Evolutionary conservation across 2,113 vertebrate species (phyloP).

Genomic region (Tachysurus fulvidraco): DNA sequence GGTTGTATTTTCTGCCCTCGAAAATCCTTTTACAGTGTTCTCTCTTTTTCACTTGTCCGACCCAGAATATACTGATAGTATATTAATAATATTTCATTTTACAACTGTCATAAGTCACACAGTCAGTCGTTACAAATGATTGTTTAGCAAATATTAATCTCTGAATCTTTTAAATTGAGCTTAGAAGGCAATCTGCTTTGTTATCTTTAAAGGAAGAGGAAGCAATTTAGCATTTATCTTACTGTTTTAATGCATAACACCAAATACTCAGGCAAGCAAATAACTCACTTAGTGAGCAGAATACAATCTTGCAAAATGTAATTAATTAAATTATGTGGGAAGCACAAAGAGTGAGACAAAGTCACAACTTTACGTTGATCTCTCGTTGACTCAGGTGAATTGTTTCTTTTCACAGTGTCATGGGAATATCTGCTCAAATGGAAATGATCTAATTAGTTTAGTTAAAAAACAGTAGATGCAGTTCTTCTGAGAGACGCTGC

Average conservation of each 20-base stretch:
- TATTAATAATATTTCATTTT: neutral
- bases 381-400: neutral
- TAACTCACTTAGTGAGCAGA: conserved; percentile 25
- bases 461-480: neutral
- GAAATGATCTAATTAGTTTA: neutral
- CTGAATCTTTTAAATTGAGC: neutral
- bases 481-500: neutral
- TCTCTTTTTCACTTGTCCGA: neutral
- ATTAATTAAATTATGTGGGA: neutral
- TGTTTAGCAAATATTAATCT: neutral
- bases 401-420: neutral
- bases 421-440: neutral
- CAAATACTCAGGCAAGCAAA: neutral
- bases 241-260: neutral
- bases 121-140: neutral
- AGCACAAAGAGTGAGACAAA: neutral
- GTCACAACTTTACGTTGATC: neutral
- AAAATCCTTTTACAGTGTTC: too few species aligned
- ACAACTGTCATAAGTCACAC: neutral
- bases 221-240: neutral
- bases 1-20: too few species aligned
- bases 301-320: neutral
- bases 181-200: conserved; percentile 3
- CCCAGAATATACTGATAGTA: neutral
- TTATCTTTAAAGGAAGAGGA: neutral